A percentile compares a stretch with the other conserved stretches of the same genome.
Conservation (phyloP, 2,888 invertebrate species). For the Cryptus armator region DNA sequence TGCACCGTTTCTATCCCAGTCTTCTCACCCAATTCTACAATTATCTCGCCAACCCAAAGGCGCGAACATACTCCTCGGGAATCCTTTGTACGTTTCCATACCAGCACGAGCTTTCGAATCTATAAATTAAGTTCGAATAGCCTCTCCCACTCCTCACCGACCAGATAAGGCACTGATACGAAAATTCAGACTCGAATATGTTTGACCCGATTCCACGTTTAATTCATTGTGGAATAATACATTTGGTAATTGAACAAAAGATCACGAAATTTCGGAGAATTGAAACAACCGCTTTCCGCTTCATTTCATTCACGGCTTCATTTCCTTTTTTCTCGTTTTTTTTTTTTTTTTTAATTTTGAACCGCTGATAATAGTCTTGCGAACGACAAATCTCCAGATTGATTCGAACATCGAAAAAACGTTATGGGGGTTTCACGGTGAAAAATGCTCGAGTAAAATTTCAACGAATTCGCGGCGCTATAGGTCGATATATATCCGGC, state of each 20-base stretch:
- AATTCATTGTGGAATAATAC: conserved; percentile 25
- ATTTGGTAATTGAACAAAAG: conserved; percentile 49
- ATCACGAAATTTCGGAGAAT: conserved; percentile 5
- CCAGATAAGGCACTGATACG: background rate
- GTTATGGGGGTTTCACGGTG: background rate
- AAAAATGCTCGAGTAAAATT: conserved; percentile 35
- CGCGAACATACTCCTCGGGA: conserved; percentile 40
- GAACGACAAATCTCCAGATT: background rate
- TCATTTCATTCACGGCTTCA: background rate
- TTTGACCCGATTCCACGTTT: conserved; percentile 47
- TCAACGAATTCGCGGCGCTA: conserved; percentile 5
- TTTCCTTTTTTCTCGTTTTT: background rate
- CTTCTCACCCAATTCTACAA: conserved; percentile 65
- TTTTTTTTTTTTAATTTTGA: background rate
- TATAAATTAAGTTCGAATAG: conserved; percentile 42
- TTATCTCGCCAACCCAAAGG: conserved; percentile 60
- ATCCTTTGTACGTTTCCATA: conserved; percentile 47
- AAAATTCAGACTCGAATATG: conserved; percentile 1
- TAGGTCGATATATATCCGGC: conserved; percentile 39
- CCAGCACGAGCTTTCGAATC: conserved; percentile 17
- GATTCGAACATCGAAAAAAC: background rate
- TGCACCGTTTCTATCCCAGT: conserved; percentile 43
- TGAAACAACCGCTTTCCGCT: background rate
- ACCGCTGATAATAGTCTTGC: background rate
- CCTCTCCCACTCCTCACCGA: background rate